These are phyloP conservation scores for Homarus americanus DNA, from an alignment of 1,140 invertebrate species.

Conservation along the genomic window DNA sequence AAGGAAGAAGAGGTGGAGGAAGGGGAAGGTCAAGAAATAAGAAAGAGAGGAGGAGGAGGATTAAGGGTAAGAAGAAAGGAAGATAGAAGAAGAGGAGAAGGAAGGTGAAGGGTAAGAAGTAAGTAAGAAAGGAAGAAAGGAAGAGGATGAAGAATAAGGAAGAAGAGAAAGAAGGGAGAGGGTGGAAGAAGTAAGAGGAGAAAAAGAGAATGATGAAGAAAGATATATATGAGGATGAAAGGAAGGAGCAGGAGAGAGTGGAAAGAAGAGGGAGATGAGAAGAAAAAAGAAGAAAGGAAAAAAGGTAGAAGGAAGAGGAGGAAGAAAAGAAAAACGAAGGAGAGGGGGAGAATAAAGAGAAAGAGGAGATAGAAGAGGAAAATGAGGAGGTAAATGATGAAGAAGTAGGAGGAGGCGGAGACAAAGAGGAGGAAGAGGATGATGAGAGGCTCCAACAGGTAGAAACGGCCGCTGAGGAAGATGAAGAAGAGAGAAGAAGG, in stretches of 20 bases:
- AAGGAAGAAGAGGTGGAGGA: neutral
- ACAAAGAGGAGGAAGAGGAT: neutral
- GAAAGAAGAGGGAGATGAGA: neutral
- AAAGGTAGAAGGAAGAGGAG: neutral
- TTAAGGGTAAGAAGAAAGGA: neutral
- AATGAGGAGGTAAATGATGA: neutral
- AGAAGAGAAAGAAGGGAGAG: neutral
- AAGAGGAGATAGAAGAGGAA: too few species aligned
- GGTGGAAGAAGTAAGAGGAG: neutral
- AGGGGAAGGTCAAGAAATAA: too few species aligned
- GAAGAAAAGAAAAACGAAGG: neutral
- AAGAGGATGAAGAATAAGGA: neutral
- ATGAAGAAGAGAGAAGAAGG: too few species aligned
- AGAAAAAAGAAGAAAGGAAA: neutral
- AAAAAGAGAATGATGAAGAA: neutral
- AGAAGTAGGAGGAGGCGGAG: neutral
- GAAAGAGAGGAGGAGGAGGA: neutral
- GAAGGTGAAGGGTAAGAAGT: neutral
- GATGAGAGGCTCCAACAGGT: too few species aligned
- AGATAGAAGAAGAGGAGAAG: slow-evolving; percentile 7
- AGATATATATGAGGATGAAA: neutral
- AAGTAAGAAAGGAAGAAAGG: neutral
- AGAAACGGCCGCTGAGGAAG: too few species aligned
- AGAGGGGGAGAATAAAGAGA: too few species aligned
- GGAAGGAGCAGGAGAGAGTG: neutral